These are phyloP conservation scores for Acromyrmex echinatior DNA, from an alignment of 1,140 invertebrate species.

Conservation along the genomic window DNA sequence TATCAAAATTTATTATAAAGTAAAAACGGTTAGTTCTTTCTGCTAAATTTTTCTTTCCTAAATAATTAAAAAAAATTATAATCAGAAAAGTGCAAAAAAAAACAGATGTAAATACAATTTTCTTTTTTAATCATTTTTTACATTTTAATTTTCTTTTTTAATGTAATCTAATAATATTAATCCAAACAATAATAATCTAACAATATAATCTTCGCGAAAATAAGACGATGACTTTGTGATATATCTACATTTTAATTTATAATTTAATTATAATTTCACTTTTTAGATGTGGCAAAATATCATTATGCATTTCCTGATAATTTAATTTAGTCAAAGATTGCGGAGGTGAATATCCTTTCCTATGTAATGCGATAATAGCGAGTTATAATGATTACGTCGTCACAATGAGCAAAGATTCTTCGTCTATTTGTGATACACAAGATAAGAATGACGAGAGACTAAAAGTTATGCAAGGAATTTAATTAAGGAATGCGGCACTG, in stretches of 20 bases:
- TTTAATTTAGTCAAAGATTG: constrained; percentile 58
- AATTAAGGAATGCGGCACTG: neutral
- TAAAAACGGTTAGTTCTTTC: neutral
- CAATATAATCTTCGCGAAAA: neutral
- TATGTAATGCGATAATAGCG: neutral
- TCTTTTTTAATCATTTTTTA: no score
- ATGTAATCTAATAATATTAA: neutral
- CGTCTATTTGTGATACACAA: neutral
- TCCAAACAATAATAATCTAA: neutral
- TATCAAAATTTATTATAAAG: neutral
- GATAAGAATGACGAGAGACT: neutral
- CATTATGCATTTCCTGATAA: constrained; percentile 3
- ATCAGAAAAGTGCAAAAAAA: neutral
- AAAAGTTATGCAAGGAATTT: neutral
- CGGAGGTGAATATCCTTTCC: constrained; percentile 41
- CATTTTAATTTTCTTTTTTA: no score
- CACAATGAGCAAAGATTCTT: constrained; percentile 13
- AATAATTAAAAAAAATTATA: neutral
- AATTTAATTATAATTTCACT: neutral
- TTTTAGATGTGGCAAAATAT: constrained; percentile 15
- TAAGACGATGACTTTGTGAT: neutral
- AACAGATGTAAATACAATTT: neutral
- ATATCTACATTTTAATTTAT: neutral
- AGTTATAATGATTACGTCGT: neutral
- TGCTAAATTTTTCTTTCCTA: neutral